Conservation (phyloP, 2,888 invertebrate genomes). For the Agonopterix subpropinquella region DNA sequence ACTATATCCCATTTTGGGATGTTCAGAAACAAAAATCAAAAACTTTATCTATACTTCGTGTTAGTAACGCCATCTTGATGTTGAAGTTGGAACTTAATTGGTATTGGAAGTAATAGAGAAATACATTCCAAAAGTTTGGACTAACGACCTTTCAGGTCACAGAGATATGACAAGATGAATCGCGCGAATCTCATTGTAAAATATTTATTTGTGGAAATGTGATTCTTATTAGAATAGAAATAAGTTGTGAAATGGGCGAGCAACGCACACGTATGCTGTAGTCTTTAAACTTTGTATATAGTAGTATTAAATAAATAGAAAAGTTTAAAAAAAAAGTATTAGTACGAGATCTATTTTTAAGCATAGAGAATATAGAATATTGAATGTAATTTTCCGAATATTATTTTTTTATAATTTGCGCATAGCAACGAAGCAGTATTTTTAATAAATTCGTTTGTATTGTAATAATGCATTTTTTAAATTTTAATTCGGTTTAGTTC, state of each 20-base stretch:
- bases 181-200: conserved; percentile 46
- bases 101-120: background rate
- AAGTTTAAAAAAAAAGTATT: conserved; percentile 50
- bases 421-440: conserved; percentile 69
- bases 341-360: conserved; percentile 55
- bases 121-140: background rate
- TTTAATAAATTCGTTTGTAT: conserved; percentile 21
- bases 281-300: background rate
- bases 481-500: conserved; percentile 15
- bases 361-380: conserved; percentile 39
- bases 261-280: conserved; percentile 14
- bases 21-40: too few relatives aligned
- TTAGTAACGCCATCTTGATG: too few relatives aligned
- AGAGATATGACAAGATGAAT: conserved; percentile 18
- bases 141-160: too few relatives aligned
- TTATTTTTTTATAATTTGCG: conserved; percentile 60
- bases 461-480: conserved; percentile 13
- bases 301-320: conserved; percentile 39
- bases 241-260: conserved; percentile 1
- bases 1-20: too few relatives aligned
- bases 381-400: conserved; percentile 43
- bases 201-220: conserved; percentile 13
- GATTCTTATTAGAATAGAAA: conserved; percentile 7
- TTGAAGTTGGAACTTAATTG: too few relatives aligned
- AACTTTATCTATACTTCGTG: background rate